Evolutionary conservation across 2,888 invertebrate genomes (phyloP).

Genomic region (Nebria brevicollis): DNA sequence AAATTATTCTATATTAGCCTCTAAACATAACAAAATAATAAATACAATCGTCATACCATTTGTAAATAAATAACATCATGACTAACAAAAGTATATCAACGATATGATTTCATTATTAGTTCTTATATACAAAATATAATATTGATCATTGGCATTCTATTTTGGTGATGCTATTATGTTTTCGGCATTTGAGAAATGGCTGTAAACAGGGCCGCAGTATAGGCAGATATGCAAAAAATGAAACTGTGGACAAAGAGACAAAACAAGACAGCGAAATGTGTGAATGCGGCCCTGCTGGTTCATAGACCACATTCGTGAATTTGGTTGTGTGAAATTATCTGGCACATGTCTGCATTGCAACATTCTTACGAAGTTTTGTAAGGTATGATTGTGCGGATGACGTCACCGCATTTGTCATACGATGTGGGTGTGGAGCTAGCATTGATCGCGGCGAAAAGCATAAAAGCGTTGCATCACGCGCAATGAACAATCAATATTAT

Average conservation of each 20-base stretch:
- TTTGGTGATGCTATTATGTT: neutral
- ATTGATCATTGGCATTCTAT: conserved; percentile 1
- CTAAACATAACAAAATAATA: neutral
- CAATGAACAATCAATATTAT: neutral
- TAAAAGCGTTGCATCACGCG: neutral
- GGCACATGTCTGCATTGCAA: neutral
- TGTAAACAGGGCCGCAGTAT: neutral
- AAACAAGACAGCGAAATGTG: neutral
- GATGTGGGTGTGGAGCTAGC: neutral
- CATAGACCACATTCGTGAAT: neutral
- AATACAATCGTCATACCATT: neutral
- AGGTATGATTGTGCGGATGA: conserved; percentile 20
- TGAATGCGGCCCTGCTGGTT: neutral
- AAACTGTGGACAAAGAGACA: neutral
- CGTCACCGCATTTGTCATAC: conserved; percentile 13
- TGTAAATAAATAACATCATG: neutral
- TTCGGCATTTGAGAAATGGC: neutral
- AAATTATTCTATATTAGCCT: neutral
- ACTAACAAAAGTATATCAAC: neutral
- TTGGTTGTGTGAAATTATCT: neutral
- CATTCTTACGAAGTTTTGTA: neutral
- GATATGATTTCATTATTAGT: neutral
- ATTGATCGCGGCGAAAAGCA: neutral
- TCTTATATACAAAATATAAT: neutral
- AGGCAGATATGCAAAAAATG: neutral